Base-by-base conservation (phyloP, 2,888 invertebrate species). In the Macrophya alboannulata region DNA sequence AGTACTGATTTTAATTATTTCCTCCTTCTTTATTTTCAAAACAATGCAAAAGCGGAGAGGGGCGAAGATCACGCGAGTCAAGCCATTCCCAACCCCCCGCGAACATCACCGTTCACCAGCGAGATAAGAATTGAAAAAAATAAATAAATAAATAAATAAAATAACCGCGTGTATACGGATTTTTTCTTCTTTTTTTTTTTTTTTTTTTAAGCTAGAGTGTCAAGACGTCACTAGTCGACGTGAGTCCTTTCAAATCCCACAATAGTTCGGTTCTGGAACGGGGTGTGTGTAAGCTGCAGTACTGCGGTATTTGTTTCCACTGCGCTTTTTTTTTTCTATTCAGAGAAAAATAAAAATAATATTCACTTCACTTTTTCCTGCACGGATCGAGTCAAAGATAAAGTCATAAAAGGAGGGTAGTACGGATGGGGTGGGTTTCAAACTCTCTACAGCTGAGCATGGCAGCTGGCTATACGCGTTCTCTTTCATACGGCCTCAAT, bases 1-100 rank as follows among this genome's bases (percentile, higher is more conserved):
- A 37, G 37, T 31, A 77, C 51, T 77, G 77, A 77, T 77, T 77
- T 77, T 77, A 77, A 77, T 77, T 77, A 45, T 77, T 77, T 77
- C 77, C 77, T 51, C 9, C 37, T 77, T 45, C 37, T 55, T 77
- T 55, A 51, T 55, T 77, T 77, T 37, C 77, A n/a, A 43, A 45
- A 45, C 74, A 74, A 43, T 45, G 15, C 21, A n/a, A 74, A 45
- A 74, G 45, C n/a, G 31, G 43, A 43, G 10, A 45, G 31, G n/a
- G 77, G 77, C 25, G 10, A 77, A 55, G 55, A 55, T 77, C 77
- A 77, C 74, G 43, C 45, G 10, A 45, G 21, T 10, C 74, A 21
- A n/a, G n/a, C 31, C 31, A 5, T 15, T 4, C 21, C 21, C 2
- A 55, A n/a, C 25, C 62, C 12, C 62, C 21, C 10, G 6, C 62